Evolutionary conservation across 1,140 invertebrate species (phyloP).

Genomic region (Vanessa atalanta): DNA sequence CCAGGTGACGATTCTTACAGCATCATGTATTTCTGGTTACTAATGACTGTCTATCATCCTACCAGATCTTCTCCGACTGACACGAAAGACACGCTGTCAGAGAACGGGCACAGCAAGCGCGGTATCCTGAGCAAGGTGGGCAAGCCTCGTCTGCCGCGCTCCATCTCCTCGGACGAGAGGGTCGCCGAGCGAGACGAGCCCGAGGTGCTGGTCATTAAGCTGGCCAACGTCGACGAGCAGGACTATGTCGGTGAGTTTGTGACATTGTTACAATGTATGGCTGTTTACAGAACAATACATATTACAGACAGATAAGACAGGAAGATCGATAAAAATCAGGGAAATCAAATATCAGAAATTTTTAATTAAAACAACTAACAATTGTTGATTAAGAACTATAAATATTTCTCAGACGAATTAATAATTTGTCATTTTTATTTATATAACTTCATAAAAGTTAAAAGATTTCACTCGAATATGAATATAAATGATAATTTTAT

Average conservation of each 20-base stretch:
- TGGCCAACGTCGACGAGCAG: constrained; percentile 65
- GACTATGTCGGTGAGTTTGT: constrained; percentile 68
- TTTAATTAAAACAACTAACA: too few relatives aligned
- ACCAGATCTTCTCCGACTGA: constrained; percentile 47
- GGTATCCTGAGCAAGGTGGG: constrained; percentile 66
- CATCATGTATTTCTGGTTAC: background rate
- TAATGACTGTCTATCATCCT: background rate
- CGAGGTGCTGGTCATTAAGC: constrained; percentile 74
- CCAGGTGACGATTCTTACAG: too few relatives aligned
- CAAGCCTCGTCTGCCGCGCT: constrained; percentile 56
- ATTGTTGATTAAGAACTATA: too few relatives aligned
- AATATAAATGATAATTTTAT: background rate
- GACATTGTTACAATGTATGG: too few relatives aligned
- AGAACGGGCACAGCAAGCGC: constrained; percentile 58
- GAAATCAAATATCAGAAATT: too few relatives aligned
- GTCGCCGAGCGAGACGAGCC: constrained; percentile 50
- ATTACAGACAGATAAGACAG: too few relatives aligned
- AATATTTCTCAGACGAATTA: too few relatives aligned
- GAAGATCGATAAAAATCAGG: too few relatives aligned
- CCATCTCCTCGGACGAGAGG: constrained; percentile 55
- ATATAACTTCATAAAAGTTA: too few relatives aligned
- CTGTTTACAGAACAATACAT: too few relatives aligned
- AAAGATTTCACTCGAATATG: too few relatives aligned
- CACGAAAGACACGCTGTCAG: constrained; percentile 53
- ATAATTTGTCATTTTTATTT: too few relatives aligned